Conservation (phyloP, 2,888 invertebrate genomes). For the Mechanitis messenoides region DNA sequence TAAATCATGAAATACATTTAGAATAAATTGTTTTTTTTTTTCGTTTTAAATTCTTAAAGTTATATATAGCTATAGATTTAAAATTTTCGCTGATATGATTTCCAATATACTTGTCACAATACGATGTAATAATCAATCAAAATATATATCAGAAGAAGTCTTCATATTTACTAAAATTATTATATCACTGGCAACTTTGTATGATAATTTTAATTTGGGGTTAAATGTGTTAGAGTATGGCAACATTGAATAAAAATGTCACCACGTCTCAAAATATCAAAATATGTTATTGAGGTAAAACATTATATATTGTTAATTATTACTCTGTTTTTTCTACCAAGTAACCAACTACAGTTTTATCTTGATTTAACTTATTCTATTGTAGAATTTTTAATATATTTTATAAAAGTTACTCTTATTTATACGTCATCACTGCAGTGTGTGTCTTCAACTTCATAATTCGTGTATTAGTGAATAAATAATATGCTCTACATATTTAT, state of each 20-base stretch:
- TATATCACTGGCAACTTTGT: constrained; percentile 20
- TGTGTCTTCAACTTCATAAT: constrained; percentile 11
- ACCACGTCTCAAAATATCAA: constrained; percentile 84
- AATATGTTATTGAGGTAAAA: constrained; percentile 82
- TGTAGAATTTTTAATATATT: background rate
- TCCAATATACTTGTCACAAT: no score
- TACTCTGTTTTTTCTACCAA: constrained; percentile 14
- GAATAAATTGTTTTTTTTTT: background rate
- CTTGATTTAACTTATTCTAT: background rate
- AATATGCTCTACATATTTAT: constrained; percentile 5
- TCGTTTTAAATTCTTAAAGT: constrained; percentile 6
- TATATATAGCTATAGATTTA: no score
- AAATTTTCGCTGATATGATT: no score
- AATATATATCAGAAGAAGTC: no score
- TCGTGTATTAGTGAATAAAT: constrained; percentile 14
- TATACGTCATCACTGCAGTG: constrained; percentile 47
- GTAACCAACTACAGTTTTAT: background rate
- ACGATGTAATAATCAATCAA: no score
- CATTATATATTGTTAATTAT: constrained; percentile 24
- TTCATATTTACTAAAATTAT: no score
- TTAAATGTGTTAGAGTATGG: constrained; percentile 28
- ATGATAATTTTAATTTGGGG: constrained; percentile 27
- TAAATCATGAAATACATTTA: constrained; percentile 29
- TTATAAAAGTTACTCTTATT: constrained; percentile 14
- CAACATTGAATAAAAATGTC: constrained; percentile 74